phyloP scores from a whole-genome alignment of 1,140 invertebrate genomes.

The Eurosta solidaginis region DNA sequence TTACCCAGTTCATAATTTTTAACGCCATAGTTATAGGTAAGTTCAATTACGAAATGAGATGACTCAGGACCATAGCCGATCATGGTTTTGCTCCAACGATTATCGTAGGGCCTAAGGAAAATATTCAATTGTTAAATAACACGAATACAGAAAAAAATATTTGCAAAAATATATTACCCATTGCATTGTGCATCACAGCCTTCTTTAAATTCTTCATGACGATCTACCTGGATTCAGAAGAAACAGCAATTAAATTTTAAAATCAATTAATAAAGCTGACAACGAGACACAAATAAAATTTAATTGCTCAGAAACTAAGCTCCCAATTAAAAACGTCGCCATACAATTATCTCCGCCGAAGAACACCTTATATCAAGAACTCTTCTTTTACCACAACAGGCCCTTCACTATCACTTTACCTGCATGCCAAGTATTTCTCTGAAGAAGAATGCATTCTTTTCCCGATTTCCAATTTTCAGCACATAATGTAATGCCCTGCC shows the following conservation, averaged over 20 bases:
- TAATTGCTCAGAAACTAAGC: too few species aligned
- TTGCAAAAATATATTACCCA: constrained; percentile 71
- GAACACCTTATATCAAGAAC: too few species aligned
- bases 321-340: background rate
- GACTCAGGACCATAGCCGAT: constrained; percentile 96
- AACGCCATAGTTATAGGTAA: constrained; percentile 97
- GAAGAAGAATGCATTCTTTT: constrained; percentile 84
- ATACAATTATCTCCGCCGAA: constrained; percentile 16
- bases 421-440: constrained; percentile 91
- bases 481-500: constrained; percentile 89
- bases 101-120: constrained; percentile 83
- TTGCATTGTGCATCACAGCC: constrained; percentile 96
- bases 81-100: constrained; percentile 99
- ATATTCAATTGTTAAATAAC: background rate
- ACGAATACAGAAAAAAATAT: background rate
- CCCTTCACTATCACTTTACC: too few species aligned
- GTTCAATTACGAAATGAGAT: constrained; percentile 92
- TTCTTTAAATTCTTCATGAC: constrained; percentile 96
- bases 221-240: constrained; percentile 70
- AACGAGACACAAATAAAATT: background rate
- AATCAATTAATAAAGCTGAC: background rate
- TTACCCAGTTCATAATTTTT: constrained; percentile 74
- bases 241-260: background rate
- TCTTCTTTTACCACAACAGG: too few species aligned
- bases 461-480: constrained; percentile 90